A percentile compares a stretch with the other conserved stretches of the same genome.
Conservation (phyloP, 2,797 vertebrate species). For the Crax fasciolata region DNA sequence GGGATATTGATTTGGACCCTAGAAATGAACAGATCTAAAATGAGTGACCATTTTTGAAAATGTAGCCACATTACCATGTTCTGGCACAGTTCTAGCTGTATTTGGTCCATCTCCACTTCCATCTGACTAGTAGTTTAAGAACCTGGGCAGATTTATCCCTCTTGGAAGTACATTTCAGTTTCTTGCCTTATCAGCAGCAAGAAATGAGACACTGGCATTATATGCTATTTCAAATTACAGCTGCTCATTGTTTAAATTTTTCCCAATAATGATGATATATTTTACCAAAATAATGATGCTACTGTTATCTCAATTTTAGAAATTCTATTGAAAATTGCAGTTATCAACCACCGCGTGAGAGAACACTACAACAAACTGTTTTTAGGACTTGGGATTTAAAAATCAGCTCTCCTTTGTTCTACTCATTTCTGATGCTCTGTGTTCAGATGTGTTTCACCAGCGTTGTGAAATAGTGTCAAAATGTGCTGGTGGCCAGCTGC, state of each 20-base stretch:
- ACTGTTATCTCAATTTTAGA: background rate
- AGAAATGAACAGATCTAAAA: conserved; percentile 2
- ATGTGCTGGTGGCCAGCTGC: background rate
- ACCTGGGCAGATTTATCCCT: background rate
- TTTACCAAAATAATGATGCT: background rate
- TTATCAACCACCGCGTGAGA: background rate
- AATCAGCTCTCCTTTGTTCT: background rate
- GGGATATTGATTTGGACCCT: conserved; percentile 11
- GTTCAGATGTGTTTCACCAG: background rate
- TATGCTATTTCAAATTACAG: background rate
- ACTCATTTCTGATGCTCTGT: background rate
- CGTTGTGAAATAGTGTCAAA: too few species aligned
- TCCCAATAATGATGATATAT: background rate
- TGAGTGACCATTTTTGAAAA: background rate
- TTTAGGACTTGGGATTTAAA: background rate
- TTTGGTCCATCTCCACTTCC: background rate
- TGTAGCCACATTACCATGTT: background rate
- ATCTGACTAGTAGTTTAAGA: background rate
- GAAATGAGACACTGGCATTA: background rate
- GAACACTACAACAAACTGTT: background rate
- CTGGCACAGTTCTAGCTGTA: background rate
- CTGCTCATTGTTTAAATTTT: background rate
- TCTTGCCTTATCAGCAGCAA: background rate
- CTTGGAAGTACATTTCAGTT: background rate
- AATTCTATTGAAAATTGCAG: background rate